Conservation (phyloP, 1,140 invertebrate species). For the Trichomalopsis sarcophagae region DNA sequence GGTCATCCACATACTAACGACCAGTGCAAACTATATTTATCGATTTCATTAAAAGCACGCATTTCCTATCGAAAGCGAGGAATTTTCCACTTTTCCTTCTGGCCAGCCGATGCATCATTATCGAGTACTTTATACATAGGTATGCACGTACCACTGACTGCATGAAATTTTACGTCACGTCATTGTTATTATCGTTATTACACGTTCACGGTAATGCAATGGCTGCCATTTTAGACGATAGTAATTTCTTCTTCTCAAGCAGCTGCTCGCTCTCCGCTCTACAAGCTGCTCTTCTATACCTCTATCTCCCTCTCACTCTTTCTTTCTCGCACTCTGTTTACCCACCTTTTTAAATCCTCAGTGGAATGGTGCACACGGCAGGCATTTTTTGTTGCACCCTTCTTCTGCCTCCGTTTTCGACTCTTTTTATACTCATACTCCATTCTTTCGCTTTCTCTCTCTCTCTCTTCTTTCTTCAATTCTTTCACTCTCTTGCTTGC, state of each 20-base stretch:
- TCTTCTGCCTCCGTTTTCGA: background rate
- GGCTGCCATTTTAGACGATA: slow-evolving; percentile 17
- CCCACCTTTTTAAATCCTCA: background rate
- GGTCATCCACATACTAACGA: background rate
- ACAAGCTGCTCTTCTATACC: slow-evolving; percentile 60
- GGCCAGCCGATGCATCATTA: background rate
- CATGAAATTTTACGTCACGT: slow-evolving; percentile 62
- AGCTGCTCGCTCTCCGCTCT: slow-evolving; percentile 57
- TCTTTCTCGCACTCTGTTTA: slow-evolving; percentile 2
- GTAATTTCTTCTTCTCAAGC: slow-evolving; percentile 51
- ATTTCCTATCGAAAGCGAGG: background rate
- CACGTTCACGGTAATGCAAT: slow-evolving; percentile 54
- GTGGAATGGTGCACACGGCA: background rate
- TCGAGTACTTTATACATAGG: background rate
- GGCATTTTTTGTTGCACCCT: background rate
- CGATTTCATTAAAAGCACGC: background rate
- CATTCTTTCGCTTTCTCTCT: background rate
- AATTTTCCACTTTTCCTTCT: background rate
- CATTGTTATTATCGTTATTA: slow-evolving; percentile 67
- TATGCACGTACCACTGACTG: slow-evolving; percentile 59
- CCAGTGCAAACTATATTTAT: background rate
- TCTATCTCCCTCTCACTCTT: slow-evolving; percentile 37
- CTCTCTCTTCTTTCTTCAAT: background rate
- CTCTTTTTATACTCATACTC: background rate
- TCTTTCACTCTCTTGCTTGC: slow-evolving; percentile 34